A percentile compares a stretch with the other conserved stretches of the same genome.
Conservation (phyloP, 1,140 invertebrate species). For the Panonychus citri region DNA sequence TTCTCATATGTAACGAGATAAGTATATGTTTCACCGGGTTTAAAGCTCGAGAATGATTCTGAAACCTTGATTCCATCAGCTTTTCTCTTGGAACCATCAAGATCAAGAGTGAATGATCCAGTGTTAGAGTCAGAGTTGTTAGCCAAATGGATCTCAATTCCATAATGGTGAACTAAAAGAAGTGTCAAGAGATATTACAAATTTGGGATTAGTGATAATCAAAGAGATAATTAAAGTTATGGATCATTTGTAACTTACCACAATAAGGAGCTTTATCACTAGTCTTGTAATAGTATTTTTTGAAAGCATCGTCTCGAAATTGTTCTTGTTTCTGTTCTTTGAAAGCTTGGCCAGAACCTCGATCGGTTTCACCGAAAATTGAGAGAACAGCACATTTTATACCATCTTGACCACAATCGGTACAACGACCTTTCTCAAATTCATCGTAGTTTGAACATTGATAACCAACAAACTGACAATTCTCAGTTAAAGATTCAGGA, state of each 20-base stretch:
- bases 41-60: neutral
- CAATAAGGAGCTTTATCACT: neutral
- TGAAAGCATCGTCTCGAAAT: neutral
- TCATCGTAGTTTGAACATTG: slow-evolving; percentile 14
- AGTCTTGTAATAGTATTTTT: neutral
- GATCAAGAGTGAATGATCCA: neutral
- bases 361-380: neutral
- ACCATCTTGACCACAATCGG: neutral
- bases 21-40: neutral
- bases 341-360: neutral
- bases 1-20: neutral
- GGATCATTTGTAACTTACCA: neutral
- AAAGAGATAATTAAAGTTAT: neutral
- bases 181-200: neutral
- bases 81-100: neutral
- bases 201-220: too few relatives aligned
- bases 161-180: neutral
- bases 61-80: neutral
- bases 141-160: neutral
- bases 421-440: slow-evolving; percentile 16
- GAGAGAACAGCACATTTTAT: neutral
- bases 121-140: neutral
- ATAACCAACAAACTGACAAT: slow-evolving; percentile 24
- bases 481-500: neutral
- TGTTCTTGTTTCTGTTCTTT: neutral